Evolutionary conservation across 2,888 invertebrate genomes (phyloP), one percentile per base, ranked within the genome.

Genomic region (Noctuana brunneofusca): DNA sequence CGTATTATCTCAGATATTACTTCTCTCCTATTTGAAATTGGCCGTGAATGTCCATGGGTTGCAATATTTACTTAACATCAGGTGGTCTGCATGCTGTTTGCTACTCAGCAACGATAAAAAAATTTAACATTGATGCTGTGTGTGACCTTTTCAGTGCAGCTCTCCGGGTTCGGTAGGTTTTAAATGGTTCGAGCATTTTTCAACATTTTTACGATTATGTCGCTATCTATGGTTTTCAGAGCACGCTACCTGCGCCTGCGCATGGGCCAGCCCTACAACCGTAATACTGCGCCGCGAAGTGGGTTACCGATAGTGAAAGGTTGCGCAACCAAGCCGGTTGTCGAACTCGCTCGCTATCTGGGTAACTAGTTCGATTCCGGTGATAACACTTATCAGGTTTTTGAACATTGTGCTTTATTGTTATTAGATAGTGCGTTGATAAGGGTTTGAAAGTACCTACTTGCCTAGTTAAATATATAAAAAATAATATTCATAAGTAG

Each of bases 341-440:
- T 32, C 55, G 56, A 59, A 56, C 59, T 6, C 48, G 58, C 49
- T 55, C 43, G 65, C 41, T 57, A 58, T 63, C 62, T 55, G 58
- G 65, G 66, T 67, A 68, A 69, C 68, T 64, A 58, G 67, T 69
- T 68, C 59, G 63, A 65, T 63, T 65, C 58, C 50, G 50, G 58
- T 38, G 27, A 35, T 35, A 49, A 49, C 63, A 54, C 63, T 35
- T 58, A 20, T 18, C 20, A 18, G 35, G 38, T 38, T 54, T 53
- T 54, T 24, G 38, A 20, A 18, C 38, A 12, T 27, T 9, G 22
- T 22, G 48, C 22, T 48, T 48, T 48, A 48, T 48, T 48, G 48
- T 48, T 35, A 14, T 12, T 32, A 12, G 32, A 32, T 32, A 3
- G 32, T 32, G 32, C 12, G 5, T 38, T 14, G 38, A 0, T 6